Evolutionary conservation across 2,113 vertebrate genomes (phyloP).

Genomic region (Eulemur macaco): DNA sequence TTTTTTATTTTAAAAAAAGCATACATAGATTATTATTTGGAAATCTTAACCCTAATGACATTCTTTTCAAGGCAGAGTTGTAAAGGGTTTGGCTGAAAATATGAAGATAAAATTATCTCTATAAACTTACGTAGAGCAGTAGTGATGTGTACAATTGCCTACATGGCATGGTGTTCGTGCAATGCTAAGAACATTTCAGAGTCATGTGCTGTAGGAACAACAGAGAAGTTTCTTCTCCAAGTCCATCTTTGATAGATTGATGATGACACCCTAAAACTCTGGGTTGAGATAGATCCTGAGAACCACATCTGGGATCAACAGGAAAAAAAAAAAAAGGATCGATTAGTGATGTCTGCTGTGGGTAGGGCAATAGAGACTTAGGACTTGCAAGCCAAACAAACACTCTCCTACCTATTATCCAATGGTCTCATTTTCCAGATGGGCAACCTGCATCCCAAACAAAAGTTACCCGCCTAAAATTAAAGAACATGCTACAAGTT

Average conservation of each 20-base stretch:
- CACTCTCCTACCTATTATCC: background rate
- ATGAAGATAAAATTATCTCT: background rate
- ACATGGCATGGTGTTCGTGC: accelerated
- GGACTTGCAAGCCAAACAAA: background rate
- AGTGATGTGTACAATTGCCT: accelerated
- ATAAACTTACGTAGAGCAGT: background rate
- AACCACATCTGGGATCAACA: background rate
- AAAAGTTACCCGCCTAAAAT: background rate
- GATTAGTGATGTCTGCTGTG: background rate
- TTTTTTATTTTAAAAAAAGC: background rate
- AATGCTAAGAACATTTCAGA: background rate
- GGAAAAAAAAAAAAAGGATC: background rate
- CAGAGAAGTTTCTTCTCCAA: background rate
- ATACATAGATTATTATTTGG: background rate
- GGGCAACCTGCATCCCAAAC: background rate
- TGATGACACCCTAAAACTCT: background rate
- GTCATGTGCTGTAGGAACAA: background rate
- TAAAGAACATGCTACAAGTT: background rate
- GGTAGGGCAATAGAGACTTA: too few species aligned
- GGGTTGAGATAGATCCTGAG: background rate
- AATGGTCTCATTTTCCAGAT: slow-evolving; percentile 1
- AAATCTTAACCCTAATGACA: background rate
- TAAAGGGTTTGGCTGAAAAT: background rate
- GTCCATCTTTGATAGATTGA: background rate
- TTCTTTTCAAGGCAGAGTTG: background rate